Conservation (phyloP, 2,888 invertebrate species). For the Chesias legatella region DNA sequence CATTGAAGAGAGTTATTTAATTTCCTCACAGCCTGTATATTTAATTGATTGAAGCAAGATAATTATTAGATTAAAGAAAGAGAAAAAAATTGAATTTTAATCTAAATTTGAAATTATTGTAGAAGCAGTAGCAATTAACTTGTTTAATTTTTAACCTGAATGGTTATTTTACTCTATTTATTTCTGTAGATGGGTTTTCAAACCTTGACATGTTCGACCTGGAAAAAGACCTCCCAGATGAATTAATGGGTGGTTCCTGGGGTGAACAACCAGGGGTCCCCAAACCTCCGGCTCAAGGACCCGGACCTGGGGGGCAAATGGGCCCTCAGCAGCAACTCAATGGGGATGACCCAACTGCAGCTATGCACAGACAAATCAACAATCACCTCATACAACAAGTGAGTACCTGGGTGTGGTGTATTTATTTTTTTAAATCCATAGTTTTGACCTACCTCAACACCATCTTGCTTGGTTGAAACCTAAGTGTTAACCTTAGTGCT, state of each 20-base stretch:
- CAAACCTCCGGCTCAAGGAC: constrained; percentile 91
- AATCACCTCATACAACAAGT: constrained; percentile 86
- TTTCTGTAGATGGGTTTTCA: constrained; percentile 86
- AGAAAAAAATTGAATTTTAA: too few relatives aligned
- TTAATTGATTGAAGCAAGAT: too few relatives aligned
- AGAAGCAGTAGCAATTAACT: too few relatives aligned
- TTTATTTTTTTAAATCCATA: too few relatives aligned
- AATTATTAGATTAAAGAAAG: too few relatives aligned
- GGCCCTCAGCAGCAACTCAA: constrained; percentile 82
- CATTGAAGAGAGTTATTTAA: too few relatives aligned
- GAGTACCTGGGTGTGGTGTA: constrained; percentile 57
- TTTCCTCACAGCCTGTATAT: too few relatives aligned
- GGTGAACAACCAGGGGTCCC: constrained; percentile 84
- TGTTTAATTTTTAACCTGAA: too few relatives aligned
- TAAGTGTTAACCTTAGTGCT: too few relatives aligned
- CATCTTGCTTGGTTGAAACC: too few relatives aligned
- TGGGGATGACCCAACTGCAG: constrained; percentile 84
- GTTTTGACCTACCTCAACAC: too few relatives aligned
- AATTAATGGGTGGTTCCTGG: constrained; percentile 90
- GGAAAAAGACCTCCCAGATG: constrained; percentile 95
- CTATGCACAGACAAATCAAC: constrained; percentile 80
- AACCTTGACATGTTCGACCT: constrained; percentile 93
- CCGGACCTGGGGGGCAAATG: constrained; percentile 85
- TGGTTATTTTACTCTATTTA: constrained; percentile 25
- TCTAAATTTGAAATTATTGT: too few relatives aligned